Base-by-base conservation (phyloP, 35 echinoderm and acorn worm genomes). In the Nesometra sesokonis region DNA sequence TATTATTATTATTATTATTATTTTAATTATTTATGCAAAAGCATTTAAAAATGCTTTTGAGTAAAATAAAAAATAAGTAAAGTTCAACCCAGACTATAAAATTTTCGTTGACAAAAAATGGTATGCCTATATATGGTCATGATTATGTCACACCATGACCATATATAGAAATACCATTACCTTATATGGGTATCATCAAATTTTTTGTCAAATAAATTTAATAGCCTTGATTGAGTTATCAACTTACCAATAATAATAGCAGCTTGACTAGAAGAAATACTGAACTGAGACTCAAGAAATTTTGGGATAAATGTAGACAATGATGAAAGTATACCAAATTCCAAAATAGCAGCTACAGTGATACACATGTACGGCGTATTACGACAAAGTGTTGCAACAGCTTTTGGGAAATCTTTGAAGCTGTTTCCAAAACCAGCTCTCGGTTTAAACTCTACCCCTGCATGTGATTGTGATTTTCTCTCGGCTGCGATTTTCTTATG, bases 261-360 rank as follows among this genome's bases (percentile, higher is more conserved):
- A 31, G 94, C 91, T 23, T 88, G 86, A 23, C 85, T 86, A 0
- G 94, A 87, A 9, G 94, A 86, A 78, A 97, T 35, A 35, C 79
- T 88, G 36, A 97, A 97, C 89, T 93, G 91, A 8, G 94, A 91
- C 47, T 97, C 94, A 13, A 97, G 84, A 84, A 93, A 97, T 77
- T 97, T 97, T 21, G 94, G 94, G 29, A 91, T 91, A 43, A 97
- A 97, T 0, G 88, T 91, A 34, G 94, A 89, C 17, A 97, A 52
- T 78, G 85, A 93, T 13, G 91, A 76, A 5, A 97, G 40, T 32
- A 97, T 93, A 38, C 93, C 90, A 81, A 87, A 97, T 76, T 97
- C 94, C 0, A 86, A 86, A 11, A 85, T 89, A n/a, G 89, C 80
- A 9, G 77, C 89, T 0, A 93, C 57, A 57, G 86, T 90, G 35